These are phyloP conservation scores for Ciconia stormi DNA, from an alignment of 2,113 vertebrate genomes.

Conservation along the genomic window DNA sequence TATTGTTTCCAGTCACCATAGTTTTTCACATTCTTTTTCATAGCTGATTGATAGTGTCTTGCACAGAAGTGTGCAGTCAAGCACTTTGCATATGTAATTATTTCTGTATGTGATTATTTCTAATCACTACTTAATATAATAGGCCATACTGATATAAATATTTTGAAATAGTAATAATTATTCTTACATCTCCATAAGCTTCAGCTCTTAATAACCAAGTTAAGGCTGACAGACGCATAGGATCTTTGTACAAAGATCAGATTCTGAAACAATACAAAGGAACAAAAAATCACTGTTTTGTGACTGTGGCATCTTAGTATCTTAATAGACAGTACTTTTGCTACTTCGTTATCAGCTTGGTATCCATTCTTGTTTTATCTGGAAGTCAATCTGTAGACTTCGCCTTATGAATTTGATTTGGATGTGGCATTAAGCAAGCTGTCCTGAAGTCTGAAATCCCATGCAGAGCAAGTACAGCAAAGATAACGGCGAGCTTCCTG, in stretches of 20 bases:
- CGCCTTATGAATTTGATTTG: not conserved
- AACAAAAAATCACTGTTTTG: not conserved
- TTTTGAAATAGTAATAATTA: not conserved
- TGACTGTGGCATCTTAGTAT: not conserved
- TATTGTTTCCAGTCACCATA: not conserved
- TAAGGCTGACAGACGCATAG: not conserved
- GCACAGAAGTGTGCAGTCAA: not conserved
- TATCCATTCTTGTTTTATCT: not conserved
- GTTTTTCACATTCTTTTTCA: not conserved
- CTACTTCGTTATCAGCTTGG: not conserved
- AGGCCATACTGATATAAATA: not conserved
- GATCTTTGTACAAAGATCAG: not conserved
- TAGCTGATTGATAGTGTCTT: not conserved
- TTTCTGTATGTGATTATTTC: not conserved
- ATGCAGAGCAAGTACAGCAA: not conserved
- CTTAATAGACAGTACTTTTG: not conserved
- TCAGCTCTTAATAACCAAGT: not conserved
- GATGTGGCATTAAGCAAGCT: not conserved
- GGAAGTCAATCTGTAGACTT: not conserved
- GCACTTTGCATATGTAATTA: not conserved
- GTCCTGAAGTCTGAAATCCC: not conserved
- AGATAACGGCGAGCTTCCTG: not conserved
- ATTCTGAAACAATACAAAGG: not conserved
- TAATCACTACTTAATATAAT: not conserved
- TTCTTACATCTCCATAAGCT: not conserved